Conservation (phyloP, 2,888 invertebrate species). For the Lacanobia wlatinum region DNA sequence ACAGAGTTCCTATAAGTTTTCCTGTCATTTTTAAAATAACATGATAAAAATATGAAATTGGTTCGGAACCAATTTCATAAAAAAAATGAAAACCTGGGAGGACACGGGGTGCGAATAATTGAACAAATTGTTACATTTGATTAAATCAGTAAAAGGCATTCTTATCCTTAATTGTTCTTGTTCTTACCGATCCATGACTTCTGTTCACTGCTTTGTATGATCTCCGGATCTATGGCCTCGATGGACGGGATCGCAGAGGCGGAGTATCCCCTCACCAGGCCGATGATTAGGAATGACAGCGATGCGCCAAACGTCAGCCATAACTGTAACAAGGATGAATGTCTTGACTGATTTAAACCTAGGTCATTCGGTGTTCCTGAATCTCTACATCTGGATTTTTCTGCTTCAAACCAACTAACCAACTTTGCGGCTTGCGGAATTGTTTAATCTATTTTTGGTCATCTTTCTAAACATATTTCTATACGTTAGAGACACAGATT, state of each 20-base stretch:
- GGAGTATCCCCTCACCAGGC: slow-evolving; percentile 91
- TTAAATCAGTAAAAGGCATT: background rate
- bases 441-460: background rate
- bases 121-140: background rate
- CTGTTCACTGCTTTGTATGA: slow-evolving; percentile 86
- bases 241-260: slow-evolving; percentile 91
- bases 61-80: no score
- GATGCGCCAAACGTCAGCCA: slow-evolving; percentile 91
- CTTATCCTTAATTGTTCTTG: background rate
- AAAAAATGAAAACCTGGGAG: no score
- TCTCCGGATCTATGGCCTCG: slow-evolving; percentile 79
- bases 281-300: slow-evolving; percentile 91
- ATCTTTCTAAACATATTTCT: background rate
- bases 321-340: slow-evolving; percentile 79
- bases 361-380: slow-evolving; percentile 16
- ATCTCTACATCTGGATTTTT: slow-evolving; percentile 4
- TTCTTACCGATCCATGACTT: slow-evolving; percentile 90
- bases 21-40: no score
- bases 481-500: background rate
- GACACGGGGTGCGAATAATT: no score
- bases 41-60: no score
- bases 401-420: background rate
- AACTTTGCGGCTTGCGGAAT: background rate
- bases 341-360: slow-evolving; percentile 24
- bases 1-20: no score